These are phyloP conservation scores for Platanista minor DNA, from an alignment of 2,113 vertebrate genomes.

Conservation along the genomic window DNA sequence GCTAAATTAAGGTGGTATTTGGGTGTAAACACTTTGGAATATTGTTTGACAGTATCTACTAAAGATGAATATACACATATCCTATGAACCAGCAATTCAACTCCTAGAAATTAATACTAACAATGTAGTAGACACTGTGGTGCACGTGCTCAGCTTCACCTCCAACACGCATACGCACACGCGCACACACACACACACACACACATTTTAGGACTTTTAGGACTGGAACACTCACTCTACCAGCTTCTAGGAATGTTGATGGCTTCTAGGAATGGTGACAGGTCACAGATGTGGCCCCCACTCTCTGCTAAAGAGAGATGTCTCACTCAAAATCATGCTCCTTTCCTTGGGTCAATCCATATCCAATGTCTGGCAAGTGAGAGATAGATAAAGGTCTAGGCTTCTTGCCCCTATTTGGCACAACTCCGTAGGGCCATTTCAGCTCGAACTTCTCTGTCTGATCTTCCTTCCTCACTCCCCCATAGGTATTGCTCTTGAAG, in stretches of 20 bases:
- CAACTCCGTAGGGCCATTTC: not conserved
- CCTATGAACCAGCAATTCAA: not conserved
- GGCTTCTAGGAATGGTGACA: not conserved
- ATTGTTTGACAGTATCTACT: not conserved
- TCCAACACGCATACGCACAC: not conserved
- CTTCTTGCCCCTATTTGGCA: not conserved
- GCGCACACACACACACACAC: not conserved
- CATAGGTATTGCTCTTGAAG: not conserved
- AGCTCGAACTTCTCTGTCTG: not conserved
- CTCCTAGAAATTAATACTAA: not conserved
- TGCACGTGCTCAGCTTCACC: not conserved
- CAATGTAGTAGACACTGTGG: not conserved
- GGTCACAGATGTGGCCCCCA: not conserved
- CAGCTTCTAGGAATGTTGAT: not conserved
- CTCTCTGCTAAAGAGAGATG: not conserved
- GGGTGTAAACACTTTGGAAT: not conserved
- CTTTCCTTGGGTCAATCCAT: not conserved
- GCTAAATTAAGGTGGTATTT: slow-evolving; percentile 26
- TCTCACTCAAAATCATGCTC: not conserved
- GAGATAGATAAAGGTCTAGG: not conserved
- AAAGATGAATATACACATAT: not conserved
- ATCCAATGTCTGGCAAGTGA: not conserved
- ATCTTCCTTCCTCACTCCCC: not conserved
- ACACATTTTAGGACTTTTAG: not conserved
- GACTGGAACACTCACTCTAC: not conserved